Evolutionary conservation across 2,113 vertebrate species (phyloP), one percentile per base, ranked within the genome.

Genomic region (Periophthalmodon schlosseri): DNA sequence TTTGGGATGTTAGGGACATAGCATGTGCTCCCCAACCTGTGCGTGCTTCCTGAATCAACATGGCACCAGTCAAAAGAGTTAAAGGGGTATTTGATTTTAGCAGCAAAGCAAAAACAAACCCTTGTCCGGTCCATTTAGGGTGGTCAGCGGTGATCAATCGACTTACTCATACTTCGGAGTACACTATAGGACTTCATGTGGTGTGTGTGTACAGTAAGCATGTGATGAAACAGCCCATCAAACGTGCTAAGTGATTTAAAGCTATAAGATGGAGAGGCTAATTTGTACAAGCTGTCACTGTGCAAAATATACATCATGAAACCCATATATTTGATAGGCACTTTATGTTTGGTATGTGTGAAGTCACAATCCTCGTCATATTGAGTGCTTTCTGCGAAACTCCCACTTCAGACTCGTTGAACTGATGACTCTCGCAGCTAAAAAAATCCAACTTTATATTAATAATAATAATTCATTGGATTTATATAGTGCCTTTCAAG

Each of bases 1-100:
- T 78, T 68, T 67, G 74, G 13, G 5, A 44, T 79, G 75, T 84
- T 76, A 50, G 72, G 71, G 13, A 8, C 47, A 74, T 58, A 57
- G 52, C 56, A 70, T 86, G 78, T 84, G 76, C 44, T 85, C 50
- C 12, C 49, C 39, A 16, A 68, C 72, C 63, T 74, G 23, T 63
- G 23, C 57, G 56, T 69, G 61, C 75, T 86, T 86, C 76, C 79
- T 80, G 74, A 24, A 57, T 52, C 34, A 13, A 36, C 69, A 28
- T 8, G 47, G 57, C 72, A 71, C 44, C 52, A 46, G 58, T 68
- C 3, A 64, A 50, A 68, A 39, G 65, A 67, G 77, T 73, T 39
- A 34, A 81, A 70, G 72, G 80, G 74, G 57, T 78, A 65, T 84
- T 84, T 87, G 79, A 72, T 77, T 44, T 65, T 12, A 61, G 75